Evolutionary conservation across 2,888 invertebrate species (phyloP).

Genomic region (Cantharis flavilabris): DNA sequence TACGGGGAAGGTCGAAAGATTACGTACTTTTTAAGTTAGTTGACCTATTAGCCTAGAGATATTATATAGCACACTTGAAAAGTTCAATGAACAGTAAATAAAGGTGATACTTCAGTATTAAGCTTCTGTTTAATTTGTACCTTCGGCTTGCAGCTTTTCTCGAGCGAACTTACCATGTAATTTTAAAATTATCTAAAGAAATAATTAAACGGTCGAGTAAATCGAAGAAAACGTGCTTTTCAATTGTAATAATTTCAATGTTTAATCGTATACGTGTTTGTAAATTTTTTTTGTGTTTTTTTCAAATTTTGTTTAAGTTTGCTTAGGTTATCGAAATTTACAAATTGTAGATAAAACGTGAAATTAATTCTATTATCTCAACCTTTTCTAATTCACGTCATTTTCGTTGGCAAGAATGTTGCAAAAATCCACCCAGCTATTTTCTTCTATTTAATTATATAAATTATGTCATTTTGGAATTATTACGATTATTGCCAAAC

Average conservation of each 20-base stretch:
- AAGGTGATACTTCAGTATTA: not conserved
- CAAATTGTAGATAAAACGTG: not conserved
- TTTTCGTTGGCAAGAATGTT: not conserved
- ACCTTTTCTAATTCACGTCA: not conserved
- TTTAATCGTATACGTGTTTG: not conserved
- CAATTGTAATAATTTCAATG: not conserved
- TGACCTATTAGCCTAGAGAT: slow-evolving; percentile 27
- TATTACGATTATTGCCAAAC: not conserved
- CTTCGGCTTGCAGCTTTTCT: not conserved
- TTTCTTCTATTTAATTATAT: not conserved
- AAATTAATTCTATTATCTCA: not conserved
- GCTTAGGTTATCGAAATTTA: not conserved
- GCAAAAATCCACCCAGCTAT: not conserved
- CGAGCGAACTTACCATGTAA: not conserved
- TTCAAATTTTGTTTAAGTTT: not conserved
- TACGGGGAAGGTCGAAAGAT: slow-evolving; percentile 23
- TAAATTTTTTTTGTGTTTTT: not conserved
- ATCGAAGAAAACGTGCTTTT: not conserved
- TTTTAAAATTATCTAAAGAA: not conserved
- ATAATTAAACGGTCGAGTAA: not conserved
- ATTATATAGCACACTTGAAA: slow-evolving; percentile 12
- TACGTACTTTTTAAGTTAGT: slow-evolving; percentile 11
- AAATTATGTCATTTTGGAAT: not conserved
- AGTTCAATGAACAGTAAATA: slow-evolving; percentile 16
- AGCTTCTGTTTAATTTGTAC: not conserved